Base-by-base conservation (phyloP, 2,113 vertebrate genomes). In the Willisornis vidua region DNA sequence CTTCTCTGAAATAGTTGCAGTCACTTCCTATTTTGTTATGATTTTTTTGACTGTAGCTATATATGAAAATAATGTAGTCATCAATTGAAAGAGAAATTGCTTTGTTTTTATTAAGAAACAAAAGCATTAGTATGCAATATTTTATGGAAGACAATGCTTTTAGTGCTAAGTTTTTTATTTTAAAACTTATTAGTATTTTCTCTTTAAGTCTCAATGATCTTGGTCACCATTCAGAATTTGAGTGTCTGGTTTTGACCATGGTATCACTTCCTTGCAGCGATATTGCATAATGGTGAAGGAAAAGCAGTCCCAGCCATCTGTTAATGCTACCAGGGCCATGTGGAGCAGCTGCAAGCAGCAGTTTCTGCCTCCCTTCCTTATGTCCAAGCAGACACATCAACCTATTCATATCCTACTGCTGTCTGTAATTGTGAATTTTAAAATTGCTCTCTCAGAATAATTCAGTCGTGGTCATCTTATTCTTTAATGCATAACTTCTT, bases 301-400 rank as follows among this genome's bases (percentile, higher is more conserved):
- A 67, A 83, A 70, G 86, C 82, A 80, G 71, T 43, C 43, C 72
- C 33, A 71, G 87, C 92, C 95, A 93, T 96, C 97, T 96, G 95
- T 71, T 83, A 76, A 9, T 92, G 95, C 59, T 88, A 6, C 86
- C 54, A 73, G 85, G 91, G 91, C 93, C 84, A 57, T 85, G 86
- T 78, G 92, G 86, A 49, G 88, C 92, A 92, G 92, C 92, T 96
- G 85, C 74, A 88, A 94, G 93, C 87, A 90, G 88, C 79, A 92
- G 85, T 86, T 37, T 91, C 94, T 94, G 84, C 82, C 72, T 95
- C 72, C 83, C 65, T 77, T 61, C 93, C 90, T 84, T 93, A 80
- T 94, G 95, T 67, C 85, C 87, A 79, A 45, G 75, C 79, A 91
- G 87, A 68, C 79, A 3, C 52, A 46, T 22, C 83, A 79, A 94